Evolutionary conservation across 1,140 invertebrate species (phyloP), one percentile per base, ranked within the genome.

Genomic region (Lordiphosa stackelbergi): DNA sequence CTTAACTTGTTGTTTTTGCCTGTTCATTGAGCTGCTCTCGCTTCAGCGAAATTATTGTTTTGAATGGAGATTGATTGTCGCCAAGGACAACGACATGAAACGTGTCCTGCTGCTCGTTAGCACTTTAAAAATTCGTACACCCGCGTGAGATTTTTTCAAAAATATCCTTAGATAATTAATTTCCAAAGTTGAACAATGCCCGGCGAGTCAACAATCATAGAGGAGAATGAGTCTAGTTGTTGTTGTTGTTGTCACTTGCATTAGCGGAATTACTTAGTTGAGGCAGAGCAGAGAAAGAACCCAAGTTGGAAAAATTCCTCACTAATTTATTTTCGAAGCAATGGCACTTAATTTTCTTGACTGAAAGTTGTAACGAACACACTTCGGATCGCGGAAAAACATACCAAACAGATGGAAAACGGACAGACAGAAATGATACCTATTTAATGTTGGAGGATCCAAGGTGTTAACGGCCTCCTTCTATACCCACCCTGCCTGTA

Each of bases 11-110:
- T 68, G 57, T 57, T 69, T 61, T 64, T 65, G 35, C 56, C 55
- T 48, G 62, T 64, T 49, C 64, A 71, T 71, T 66, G 68, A 63
- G 65, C 56, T 62, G 68, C 59, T 61, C 56, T 75, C 42, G 46
- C 61, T 83, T 57, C 66, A 65, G 56, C 52, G 66, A 81, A 81
- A 81, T 85, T 77, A 85, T 85, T 85, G 72, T 78, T 73, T 77
- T 85, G 61, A 85, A 85, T 85, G 75, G 72, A 85, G 72, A 85
- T 85, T 83, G 81, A 85, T 85, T 85, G 77, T 83, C 75, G 71
- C 72, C 73, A 85, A 83, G 83, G 83, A 85, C 75, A 69, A 85
- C 79, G 61, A 54, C 55, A 52, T 36, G 37, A 31, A 40, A 53
- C 66, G 61, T 75, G 66, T 61, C 58, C 57, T 61, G 37, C 43